A percentile compares a stretch with the other conserved stretches of the same genome.
Evolutionary conservation across 2,888 invertebrate species (phyloP).

Genomic region (Oscheius sp.): DNA sequence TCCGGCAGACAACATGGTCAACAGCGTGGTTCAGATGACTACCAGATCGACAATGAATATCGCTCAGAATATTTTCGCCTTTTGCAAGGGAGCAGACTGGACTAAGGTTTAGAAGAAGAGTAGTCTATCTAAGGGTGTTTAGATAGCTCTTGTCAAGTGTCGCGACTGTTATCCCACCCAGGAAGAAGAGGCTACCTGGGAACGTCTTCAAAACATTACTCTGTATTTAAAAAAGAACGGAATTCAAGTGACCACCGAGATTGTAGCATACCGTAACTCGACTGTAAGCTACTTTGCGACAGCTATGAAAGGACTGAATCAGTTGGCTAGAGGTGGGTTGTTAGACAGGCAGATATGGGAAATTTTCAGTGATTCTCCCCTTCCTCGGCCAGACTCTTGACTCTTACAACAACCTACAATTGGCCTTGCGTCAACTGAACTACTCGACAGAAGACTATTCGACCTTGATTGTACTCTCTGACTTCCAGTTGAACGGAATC

Average conservation of each 20-base stretch:
- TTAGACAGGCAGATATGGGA: no score
- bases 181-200: conserved; percentile 8
- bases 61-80: conserved; percentile 44
- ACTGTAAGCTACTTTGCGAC: conserved; percentile 3
- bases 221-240: conserved; percentile 22
- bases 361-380: conserved; percentile 46
- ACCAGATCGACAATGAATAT: conserved; percentile 46
- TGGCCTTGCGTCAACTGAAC: conserved; percentile 42
- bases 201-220: conserved; percentile 26
- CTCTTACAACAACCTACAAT: conserved; percentile 45
- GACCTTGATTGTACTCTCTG: conserved; percentile 46
- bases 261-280: conserved; percentile 1
- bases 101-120: conserved; percentile 23
- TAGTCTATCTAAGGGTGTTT: not conserved
- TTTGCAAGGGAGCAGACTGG: conserved; percentile 48
- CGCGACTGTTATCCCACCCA: conserved; percentile 23
- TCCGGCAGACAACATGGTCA: conserved; percentile 32
- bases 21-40: conserved; percentile 47
- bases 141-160: conserved; percentile 22
- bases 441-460: conserved; percentile 48
- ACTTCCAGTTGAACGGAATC: conserved; percentile 28
- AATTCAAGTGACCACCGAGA: not conserved
- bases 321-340: not conserved
- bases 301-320: not conserved
- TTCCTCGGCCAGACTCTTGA: conserved; percentile 52